A percentile compares a stretch with the other conserved stretches of the same genome.
These are phyloP conservation scores for Phaethornis superciliosus DNA, from an alignment of 2,113 vertebrate genomes.

Conservation along the genomic window DNA sequence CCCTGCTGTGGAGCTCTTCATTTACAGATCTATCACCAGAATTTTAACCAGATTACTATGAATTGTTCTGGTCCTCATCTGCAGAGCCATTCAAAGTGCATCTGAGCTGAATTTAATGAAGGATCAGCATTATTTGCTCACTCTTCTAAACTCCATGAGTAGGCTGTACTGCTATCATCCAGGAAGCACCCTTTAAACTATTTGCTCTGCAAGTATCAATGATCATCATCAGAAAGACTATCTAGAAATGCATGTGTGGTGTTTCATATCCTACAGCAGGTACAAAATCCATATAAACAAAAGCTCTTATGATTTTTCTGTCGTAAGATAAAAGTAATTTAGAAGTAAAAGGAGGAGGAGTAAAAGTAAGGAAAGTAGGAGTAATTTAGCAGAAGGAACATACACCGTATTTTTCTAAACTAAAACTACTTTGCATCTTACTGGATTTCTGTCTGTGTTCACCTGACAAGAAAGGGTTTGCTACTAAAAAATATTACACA, in stretches of 20 bases:
- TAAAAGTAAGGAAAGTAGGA: neutral
- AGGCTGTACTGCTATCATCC: neutral
- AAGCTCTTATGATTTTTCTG: fast-evolving
- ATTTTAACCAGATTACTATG: neutral
- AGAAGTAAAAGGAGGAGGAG: neutral
- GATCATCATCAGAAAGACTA: neutral
- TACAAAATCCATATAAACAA: neutral
- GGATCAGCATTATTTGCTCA: neutral
- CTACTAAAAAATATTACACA: neutral
- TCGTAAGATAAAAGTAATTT: neutral
- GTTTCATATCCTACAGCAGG: neutral
- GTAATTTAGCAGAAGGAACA: neutral
- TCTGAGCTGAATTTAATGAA: neutral
- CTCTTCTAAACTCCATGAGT: neutral
- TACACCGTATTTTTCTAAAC: neutral
- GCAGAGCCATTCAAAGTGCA: neutral
- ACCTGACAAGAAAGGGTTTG: conserved; percentile 17
- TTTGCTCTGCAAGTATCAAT: neutral
- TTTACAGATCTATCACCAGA: neutral
- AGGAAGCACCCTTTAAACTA: neutral
- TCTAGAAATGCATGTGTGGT: neutral
- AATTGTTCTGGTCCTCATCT: neutral
- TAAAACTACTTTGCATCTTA: neutral
- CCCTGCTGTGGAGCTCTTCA: neutral
- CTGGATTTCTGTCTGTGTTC: neutral